Conservation (phyloP, 2,113 vertebrate genomes). For the Sardina pilchardus region DNA sequence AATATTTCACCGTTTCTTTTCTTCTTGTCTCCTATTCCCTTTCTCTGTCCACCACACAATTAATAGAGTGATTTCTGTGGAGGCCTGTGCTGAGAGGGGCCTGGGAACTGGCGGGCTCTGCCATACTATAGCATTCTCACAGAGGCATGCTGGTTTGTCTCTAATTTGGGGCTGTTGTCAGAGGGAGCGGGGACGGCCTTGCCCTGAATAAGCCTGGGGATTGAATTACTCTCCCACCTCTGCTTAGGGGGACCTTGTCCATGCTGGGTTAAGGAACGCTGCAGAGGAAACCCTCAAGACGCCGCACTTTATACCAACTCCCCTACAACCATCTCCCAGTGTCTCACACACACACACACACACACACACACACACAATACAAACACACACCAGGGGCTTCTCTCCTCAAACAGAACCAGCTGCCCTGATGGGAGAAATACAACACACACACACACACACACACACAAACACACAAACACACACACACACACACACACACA, state of each 20-base stretch:
- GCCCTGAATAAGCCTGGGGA: constrained; percentile 52
- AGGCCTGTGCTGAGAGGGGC: constrained; percentile 29
- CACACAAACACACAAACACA: neutral
- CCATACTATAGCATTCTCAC: constrained; percentile 25
- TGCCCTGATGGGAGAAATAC: neutral
- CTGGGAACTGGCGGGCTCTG: constrained; percentile 22
- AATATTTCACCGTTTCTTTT: neutral
- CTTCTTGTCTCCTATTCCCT: neutral
- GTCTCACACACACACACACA: neutral
- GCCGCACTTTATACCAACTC: neutral
- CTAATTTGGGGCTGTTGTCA: constrained; percentile 53
- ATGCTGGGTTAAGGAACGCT: constrained; percentile 39
- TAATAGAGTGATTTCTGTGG: constrained; percentile 35
- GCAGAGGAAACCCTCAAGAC: constrained; percentile 36
- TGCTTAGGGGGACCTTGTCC: constrained; percentile 44
- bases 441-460: neutral
- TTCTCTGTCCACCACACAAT: constrained; percentile 37
- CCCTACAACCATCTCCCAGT: neutral
- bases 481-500: neutral
- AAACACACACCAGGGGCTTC: neutral
- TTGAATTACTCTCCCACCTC: constrained; percentile 55
- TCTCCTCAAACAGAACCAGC: constrained; percentile 14
- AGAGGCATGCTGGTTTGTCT: constrained; percentile 50
- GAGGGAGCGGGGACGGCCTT: constrained; percentile 38
- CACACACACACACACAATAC: neutral